Conservation (phyloP, 2,888 invertebrate species). For the Lycaena phlaeas region DNA sequence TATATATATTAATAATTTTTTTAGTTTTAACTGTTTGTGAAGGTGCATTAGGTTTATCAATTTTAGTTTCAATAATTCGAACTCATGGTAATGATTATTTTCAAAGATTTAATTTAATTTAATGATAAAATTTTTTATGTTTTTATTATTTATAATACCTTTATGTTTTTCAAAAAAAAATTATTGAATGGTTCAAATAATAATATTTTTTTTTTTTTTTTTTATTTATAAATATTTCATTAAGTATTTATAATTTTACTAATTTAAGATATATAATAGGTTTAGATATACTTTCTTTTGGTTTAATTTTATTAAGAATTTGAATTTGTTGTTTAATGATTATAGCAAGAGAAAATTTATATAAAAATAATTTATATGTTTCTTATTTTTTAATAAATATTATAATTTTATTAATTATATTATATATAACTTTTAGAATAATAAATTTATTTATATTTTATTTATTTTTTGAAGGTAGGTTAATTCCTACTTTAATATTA, state of each 20-base stretch:
- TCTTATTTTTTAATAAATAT: conserved; percentile 68
- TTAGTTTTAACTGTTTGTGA: conserved; percentile 78
- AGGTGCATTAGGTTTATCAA: conserved; percentile 74
- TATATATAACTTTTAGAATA: conserved; percentile 71
- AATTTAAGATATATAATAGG: conserved; percentile 57
- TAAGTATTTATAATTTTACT: conserved; percentile 40
- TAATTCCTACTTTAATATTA: conserved; percentile 78
- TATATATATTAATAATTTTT: conserved; percentile 75
- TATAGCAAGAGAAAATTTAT: conserved; percentile 67
- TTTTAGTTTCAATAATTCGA: conserved; percentile 76
- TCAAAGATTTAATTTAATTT: conserved; percentile 66
- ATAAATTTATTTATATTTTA: conserved; percentile 78
- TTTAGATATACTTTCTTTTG: conserved; percentile 67
- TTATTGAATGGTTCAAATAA: conserved; percentile 69
- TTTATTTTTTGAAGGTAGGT: conserved; percentile 79
- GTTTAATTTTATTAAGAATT: conserved; percentile 70
- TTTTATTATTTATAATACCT: conserved; percentile 62
- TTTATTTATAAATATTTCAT: conserved; percentile 53
- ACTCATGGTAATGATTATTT: conserved; percentile 77
- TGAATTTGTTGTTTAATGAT: conserved; percentile 76
- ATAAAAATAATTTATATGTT: conserved; percentile 49
- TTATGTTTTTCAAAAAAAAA: conserved; percentile 61
- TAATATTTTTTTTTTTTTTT: conserved; percentile 64
- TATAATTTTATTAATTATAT: conserved; percentile 65
- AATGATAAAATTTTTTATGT: conserved; percentile 72